Base-by-base conservation (phyloP, 2,888 invertebrate genomes). In the Autographa pulchrina region DNA sequence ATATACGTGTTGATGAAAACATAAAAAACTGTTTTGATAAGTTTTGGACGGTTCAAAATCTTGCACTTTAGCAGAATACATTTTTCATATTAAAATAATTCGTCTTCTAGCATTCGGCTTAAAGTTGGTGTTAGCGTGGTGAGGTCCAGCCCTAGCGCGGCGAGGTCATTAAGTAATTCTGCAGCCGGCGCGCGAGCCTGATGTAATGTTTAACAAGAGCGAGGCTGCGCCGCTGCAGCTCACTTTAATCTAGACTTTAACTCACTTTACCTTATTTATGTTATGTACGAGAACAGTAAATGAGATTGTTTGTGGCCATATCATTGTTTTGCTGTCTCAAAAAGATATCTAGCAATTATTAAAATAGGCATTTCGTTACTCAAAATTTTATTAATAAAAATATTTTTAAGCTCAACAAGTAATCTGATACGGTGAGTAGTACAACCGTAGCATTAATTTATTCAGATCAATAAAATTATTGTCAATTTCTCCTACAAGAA, bases 71-170 rank as follows among this genome's bases (percentile, higher is more conserved):
- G 11, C 11, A 9, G 38, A 8, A 11, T 35, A 38, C 2, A 38
- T 38, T 38, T 38, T 38, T 38, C 38, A 38, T 9, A 11, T 38
- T 11, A 11, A 38, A 38, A 38, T 11, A 9, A 38, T 38, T 38
- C 11, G 64, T 64, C 31, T 48, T 59, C 35, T 62, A 60, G 18
- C 56, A 72, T 75, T 75, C 54, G 58, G 63, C 35, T 65, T 60
- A 62, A 60, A 74, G 60, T 35, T 62, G 65, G 11, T 25, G 9
- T 56, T 13, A 72, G 38, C 25, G 61, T 11, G 11, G 52, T n/a
- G 11, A 35, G 13, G 48, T 35, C 62, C 62, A 9, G 41, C 20
- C 4, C 32, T 20, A 8, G 9, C 20, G 41, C 63, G 43, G 18
- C 35, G 35, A 56, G 52, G 13, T 61, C 68, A 18, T 52, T 74